These are phyloP conservation scores for Percina caprodes DNA, from an alignment of 2,113 vertebrate genomes.

Conservation along the genomic window DNA sequence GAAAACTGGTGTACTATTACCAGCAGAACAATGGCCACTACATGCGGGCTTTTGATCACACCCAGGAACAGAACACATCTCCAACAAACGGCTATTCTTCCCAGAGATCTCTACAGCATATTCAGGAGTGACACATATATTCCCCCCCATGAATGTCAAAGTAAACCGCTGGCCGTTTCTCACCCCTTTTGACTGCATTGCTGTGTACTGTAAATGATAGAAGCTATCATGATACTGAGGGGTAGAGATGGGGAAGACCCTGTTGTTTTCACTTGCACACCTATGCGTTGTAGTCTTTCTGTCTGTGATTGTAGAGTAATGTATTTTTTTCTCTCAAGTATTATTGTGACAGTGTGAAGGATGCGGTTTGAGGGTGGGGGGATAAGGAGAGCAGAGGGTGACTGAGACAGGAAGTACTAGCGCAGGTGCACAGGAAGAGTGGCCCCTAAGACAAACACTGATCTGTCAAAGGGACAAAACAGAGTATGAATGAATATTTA, in stretches of 20 bases:
- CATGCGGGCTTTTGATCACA: slow-evolving; percentile 88
- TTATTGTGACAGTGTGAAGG: slow-evolving; percentile 74
- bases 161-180: slow-evolving; percentile 59
- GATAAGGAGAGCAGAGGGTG: slow-evolving; percentile 71
- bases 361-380: slow-evolving; percentile 78
- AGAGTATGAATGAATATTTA: slow-evolving; percentile 50
- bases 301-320: slow-evolving; percentile 34
- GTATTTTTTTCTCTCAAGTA: slow-evolving; percentile 42
- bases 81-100: slow-evolving; percentile 84
- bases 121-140: slow-evolving; percentile 87
- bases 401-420: slow-evolving; percentile 83
- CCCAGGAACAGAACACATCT: slow-evolving; percentile 84
- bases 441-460: slow-evolving; percentile 78
- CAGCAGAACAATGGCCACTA: slow-evolving; percentile 92
- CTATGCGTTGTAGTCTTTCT: slow-evolving; percentile 40
- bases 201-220: slow-evolving; percentile 72
- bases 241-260: slow-evolving; percentile 78
- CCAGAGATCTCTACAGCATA: slow-evolving; percentile 90
- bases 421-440: slow-evolving; percentile 88
- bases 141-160: slow-evolving; percentile 32
- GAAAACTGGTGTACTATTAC: slow-evolving; percentile 91
- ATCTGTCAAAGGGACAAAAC: slow-evolving; percentile 44
- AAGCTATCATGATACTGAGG: slow-evolving; percentile 27
- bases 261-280: slow-evolving; percentile 49
- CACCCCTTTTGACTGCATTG: slow-evolving; percentile 50